Conservation (phyloP, 2,797 vertebrate species). For the Parauchenoglanis punctatus region DNA sequence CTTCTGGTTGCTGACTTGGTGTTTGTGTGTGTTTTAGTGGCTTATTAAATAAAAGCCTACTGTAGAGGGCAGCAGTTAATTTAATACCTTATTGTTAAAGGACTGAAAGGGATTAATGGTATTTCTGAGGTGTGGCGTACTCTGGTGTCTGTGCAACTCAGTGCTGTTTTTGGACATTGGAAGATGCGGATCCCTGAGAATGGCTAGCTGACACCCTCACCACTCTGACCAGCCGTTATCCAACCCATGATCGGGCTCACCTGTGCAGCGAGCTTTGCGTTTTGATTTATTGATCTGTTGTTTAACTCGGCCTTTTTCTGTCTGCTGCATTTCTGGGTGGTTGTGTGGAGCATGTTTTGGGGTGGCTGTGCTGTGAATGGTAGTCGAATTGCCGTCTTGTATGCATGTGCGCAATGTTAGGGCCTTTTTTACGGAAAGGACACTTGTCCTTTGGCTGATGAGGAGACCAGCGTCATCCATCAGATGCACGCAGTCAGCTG, state of each 20-base stretch:
- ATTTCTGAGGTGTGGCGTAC: background rate
- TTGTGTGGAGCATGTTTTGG: conserved; percentile 27
- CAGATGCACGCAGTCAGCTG: conserved; percentile 83
- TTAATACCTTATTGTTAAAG: background rate
- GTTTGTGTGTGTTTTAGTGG: conserved; percentile 17
- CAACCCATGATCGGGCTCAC: background rate
- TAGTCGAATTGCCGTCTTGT: conserved; percentile 41
- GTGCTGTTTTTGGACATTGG: background rate
- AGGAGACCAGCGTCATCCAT: conserved; percentile 82
- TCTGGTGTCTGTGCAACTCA: background rate
- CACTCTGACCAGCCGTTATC: background rate
- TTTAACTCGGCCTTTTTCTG: background rate
- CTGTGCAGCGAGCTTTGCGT: background rate
- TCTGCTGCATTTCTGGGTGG: conserved; percentile 17
- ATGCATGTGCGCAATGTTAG: conserved; percentile 73
- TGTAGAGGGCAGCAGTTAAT: background rate
- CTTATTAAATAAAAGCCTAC: background rate
- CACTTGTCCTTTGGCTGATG: conserved; percentile 79
- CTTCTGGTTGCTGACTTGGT: conserved; percentile 10
- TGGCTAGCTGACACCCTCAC: background rate
- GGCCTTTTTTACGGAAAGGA: conserved; percentile 78
- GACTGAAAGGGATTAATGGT: background rate
- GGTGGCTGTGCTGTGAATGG: conserved; percentile 20
- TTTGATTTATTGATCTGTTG: background rate
- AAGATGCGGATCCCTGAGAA: background rate